Base-by-base conservation (phyloP, 2,888 invertebrate species). In the Drosophila prolongata region DNA sequence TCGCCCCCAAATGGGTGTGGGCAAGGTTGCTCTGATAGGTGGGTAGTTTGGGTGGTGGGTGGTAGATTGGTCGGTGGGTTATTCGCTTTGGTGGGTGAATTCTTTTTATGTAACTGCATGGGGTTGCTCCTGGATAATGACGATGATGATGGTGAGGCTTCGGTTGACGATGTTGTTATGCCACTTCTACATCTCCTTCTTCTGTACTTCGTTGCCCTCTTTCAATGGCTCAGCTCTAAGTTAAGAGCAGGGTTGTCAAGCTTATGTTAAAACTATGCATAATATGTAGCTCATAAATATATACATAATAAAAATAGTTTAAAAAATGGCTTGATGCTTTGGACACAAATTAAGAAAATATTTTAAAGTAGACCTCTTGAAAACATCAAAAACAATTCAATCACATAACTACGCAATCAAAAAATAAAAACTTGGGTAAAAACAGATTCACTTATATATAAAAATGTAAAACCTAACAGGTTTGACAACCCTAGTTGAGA, bases 91-190 rank as follows among this genome's bases (percentile, higher is more conserved):
- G 49, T 62, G 89, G 75, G 62, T 73, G 78, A 50, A 67, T 71
- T 65, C 70, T 85, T 87, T 85, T 87, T 85, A 89, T 89, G 83
- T 85, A 85, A 85, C 86, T 87, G 72, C 50, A 77, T 78, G 85
- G 77, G 78, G 85, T 76, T 88, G 88, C 68, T 87, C 62, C 83
- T 69, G 77, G 68, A 80, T 82, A 74, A 72, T 84, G 72, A 85
- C 82, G 73, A 78, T 81, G 87, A 80, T 83, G 52, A 58, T 60
- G 75, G 47, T 60, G 70, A 47, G 44, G 64, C 37, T 43, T 60
- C 62, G 42, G 49, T 43, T 38, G 54, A 59, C 58, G 69, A 56
- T 55, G 61, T 66, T 59, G 55, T 65, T 71, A 64, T 62, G 64
- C 70, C 50, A 47, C 60, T 42, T 72, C 35, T 43, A 14, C 13